Percentiles rank a stretch among this genome's conserved stretches.
phyloP scores from a whole-genome alignment of 2,888 invertebrate genomes.

The Athetis lepigone region DNA sequence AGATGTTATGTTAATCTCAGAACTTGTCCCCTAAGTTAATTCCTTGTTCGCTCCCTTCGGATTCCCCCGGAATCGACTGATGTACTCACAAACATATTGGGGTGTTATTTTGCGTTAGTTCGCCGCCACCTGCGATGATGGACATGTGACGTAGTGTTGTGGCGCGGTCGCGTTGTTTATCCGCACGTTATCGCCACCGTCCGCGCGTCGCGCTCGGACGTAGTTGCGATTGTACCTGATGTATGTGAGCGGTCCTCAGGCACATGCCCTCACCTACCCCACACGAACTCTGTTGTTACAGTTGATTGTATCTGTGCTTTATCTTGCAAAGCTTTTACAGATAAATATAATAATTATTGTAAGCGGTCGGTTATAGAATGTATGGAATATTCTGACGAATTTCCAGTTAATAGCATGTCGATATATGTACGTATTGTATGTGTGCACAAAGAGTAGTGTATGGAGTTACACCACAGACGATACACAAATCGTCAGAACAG shows the following conservation, averaged over 20 bases:
- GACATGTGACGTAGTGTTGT: constrained; percentile 11
- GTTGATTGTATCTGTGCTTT: not conserved
- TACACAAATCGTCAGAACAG: not conserved
- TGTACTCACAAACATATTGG: constrained; percentile 1
- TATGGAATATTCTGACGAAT: too few relatives aligned
- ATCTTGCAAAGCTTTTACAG: not conserved
- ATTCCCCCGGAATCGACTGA: not conserved
- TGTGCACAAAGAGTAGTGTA: too few relatives aligned
- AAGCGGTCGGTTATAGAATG: too few relatives aligned
- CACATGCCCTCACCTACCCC: too few relatives aligned
- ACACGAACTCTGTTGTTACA: too few relatives aligned
- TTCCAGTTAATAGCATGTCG: too few relatives aligned
- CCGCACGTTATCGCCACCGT: constrained; percentile 6
- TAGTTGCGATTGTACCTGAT: not conserved
- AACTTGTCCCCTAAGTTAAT: not conserved
- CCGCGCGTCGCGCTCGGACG: not conserved
- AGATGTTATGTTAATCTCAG: too few relatives aligned
- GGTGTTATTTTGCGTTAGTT: constrained; percentile 7
- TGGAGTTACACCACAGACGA: not conserved
- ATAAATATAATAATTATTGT: too few relatives aligned
- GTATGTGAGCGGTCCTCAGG: too few relatives aligned
- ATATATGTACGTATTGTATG: too few relatives aligned
- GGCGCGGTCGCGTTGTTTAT: not conserved
- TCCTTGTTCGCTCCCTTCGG: not conserved
- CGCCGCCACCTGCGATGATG: too few relatives aligned